Evolutionary conservation across 2,113 vertebrate species (phyloP).

Genomic region (Hemicordylus capensis): DNA sequence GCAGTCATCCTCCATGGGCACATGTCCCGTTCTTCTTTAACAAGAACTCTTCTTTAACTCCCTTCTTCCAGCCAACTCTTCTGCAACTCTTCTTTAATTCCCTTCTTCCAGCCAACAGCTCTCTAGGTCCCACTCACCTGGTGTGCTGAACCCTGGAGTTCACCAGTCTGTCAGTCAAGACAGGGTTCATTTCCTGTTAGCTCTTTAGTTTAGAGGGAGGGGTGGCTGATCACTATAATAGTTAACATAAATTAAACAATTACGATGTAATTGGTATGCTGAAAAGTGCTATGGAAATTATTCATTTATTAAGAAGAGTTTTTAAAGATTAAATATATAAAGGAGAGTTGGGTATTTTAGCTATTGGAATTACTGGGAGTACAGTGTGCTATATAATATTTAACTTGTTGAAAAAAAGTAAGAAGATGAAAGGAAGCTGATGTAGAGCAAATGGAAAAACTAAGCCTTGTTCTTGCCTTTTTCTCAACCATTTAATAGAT

Average conservation of each 20-base stretch:
- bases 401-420: background rate
- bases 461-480: background rate
- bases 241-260: background rate
- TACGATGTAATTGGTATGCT: background rate
- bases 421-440: constrained; percentile 1
- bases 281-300: background rate
- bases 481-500: background rate
- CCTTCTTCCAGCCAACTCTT: too few species aligned
- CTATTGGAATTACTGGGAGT: background rate
- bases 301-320: background rate
- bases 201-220: too few species aligned
- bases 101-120: too few species aligned
- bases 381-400: background rate
- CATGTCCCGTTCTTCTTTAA: too few species aligned
- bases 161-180: too few species aligned
- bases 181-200: too few species aligned
- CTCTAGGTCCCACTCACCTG: too few species aligned
- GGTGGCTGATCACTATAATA: too few species aligned
- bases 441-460: background rate
- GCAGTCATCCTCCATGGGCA: too few species aligned
- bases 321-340: background rate
- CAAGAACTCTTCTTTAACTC: too few species aligned
- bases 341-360: background rate
- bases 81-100: too few species aligned
- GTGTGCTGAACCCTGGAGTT: too few species aligned